Base-by-base conservation (phyloP, 2,888 invertebrate genomes). In the Gibbula magus region DNA sequence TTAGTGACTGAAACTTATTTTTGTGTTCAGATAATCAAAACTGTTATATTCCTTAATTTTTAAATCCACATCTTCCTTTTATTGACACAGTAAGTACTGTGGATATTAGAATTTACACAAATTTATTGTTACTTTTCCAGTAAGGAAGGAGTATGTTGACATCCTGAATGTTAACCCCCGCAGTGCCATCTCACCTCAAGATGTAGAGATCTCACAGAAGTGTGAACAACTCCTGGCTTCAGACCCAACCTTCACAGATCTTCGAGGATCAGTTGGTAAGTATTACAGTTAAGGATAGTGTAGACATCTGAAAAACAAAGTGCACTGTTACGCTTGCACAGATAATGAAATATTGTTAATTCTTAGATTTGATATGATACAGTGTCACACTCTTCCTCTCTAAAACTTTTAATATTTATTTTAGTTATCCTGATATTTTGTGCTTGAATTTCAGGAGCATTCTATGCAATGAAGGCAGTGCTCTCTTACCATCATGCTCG, bases 391-490 rank as follows among this genome's bases (percentile, higher is more conserved):
- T n/a, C n/a, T n/a, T n/a, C n/a, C n/a, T n/a, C n/a, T n/a, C n/a
- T n/a, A n/a, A n/a, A n/a, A n/a, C n/a, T n/a, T n/a, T n/a, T n/a
- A n/a, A n/a, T n/a, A n/a, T n/a, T n/a, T n/a, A n/a, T n/a, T n/a
- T n/a, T n/a, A n/a, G n/a, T n/a, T n/a, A n/a, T n/a, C 45, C 45
- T 45, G 45, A 45, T 45, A 45, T 5, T 3, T 5, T 35, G 7
- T 35, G 4, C 3, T 35, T 7, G 7, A 10, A 13, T 45, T 84
- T 13, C 82, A 92, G 92, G 92, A 35, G 89, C 89, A 22, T 92
- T 92, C 79, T 92, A 91, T 86, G 92, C 87, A 0, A 91, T 92
- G 91, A 93, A 92, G 81, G 92, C 92, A 18, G 90, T 91, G 4
- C 77, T 93, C 29, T 93, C 93, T 0, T 93, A 92, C 84, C 89